Conservation (phyloP, 1,140 invertebrate genomes). For the Rhagoletis pomonella region DNA sequence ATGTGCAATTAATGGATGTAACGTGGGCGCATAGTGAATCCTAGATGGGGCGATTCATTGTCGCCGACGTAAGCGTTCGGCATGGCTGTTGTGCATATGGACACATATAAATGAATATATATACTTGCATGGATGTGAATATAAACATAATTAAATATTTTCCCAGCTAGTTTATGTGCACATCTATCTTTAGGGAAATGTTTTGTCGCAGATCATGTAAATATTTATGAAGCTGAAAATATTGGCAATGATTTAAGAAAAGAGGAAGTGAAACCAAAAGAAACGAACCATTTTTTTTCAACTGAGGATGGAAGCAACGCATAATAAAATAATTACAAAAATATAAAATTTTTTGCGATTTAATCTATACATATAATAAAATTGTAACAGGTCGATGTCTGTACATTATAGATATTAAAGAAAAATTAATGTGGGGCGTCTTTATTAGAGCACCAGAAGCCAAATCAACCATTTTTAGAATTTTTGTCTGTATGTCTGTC, state of each 20-base stretch:
- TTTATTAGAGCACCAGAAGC: too few species aligned
- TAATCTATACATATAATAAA: too few species aligned
- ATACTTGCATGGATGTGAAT: neutral
- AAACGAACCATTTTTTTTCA: too few species aligned
- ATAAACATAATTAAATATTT: neutral
- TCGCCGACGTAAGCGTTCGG: neutral
- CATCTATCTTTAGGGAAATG: neutral
- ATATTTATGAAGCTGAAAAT: neutral
- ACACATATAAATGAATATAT: neutral
- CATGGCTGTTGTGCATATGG: neutral
- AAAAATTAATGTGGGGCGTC: too few species aligned
- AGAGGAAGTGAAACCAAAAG: too few species aligned
- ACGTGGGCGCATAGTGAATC: constrained; percentile 25
- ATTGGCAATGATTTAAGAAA: neutral
- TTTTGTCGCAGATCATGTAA: neutral
- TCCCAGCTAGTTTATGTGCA: neutral
- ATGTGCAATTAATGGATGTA: neutral
- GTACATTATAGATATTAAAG: too few species aligned
- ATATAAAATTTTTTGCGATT: too few species aligned
- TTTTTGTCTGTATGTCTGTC: too few species aligned
- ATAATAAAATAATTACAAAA: too few species aligned
- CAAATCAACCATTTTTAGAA: too few species aligned
- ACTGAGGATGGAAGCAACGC: too few species aligned
- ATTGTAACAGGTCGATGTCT: too few species aligned
- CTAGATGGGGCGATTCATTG: neutral